These are phyloP conservation scores for Drepana falcataria DNA, from an alignment of 2,888 invertebrate genomes.

Conservation along the genomic window DNA sequence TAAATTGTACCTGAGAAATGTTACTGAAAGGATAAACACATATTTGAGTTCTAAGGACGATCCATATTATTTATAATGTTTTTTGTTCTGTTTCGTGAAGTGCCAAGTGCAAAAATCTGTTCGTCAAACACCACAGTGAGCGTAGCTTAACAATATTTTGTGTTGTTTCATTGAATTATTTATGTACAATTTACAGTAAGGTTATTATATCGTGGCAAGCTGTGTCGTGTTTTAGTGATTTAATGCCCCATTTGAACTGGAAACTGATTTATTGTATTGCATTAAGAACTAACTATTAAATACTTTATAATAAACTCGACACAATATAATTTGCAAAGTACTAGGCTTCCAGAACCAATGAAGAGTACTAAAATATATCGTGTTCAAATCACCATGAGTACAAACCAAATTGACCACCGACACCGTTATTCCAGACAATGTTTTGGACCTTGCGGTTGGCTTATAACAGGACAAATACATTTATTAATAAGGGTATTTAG, in stretches of 20 bases:
- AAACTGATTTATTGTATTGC: not conserved
- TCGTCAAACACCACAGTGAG: slow-evolving; percentile 12
- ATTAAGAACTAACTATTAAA: no score
- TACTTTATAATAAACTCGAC: no score
- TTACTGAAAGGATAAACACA: no score
- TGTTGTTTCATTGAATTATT: slow-evolving; percentile 3
- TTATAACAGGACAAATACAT: slow-evolving; percentile 65
- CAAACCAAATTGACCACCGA: slow-evolving; percentile 77
- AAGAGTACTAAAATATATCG: slow-evolving; percentile 40
- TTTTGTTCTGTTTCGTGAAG: not conserved
- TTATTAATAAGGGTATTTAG: slow-evolving; percentile 46
- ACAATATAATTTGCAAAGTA: slow-evolving; percentile 4
- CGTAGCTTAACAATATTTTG: slow-evolving; percentile 16
- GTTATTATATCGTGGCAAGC: slow-evolving; percentile 15
- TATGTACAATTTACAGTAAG: not conserved
- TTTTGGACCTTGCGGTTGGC: slow-evolving; percentile 71
- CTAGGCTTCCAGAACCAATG: slow-evolving; percentile 46
- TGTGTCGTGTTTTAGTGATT: slow-evolving; percentile 3
- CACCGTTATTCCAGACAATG: slow-evolving; percentile 73
- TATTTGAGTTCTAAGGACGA: no score
- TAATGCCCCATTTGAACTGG: slow-evolving; percentile 19
- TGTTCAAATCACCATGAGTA: slow-evolving; percentile 50
- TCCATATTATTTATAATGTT: no score
- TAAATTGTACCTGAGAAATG: no score
- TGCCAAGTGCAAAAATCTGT: not conserved